Base-by-base conservation (phyloP, 2,113 vertebrate genomes). In the Tapirus terrestris region DNA sequence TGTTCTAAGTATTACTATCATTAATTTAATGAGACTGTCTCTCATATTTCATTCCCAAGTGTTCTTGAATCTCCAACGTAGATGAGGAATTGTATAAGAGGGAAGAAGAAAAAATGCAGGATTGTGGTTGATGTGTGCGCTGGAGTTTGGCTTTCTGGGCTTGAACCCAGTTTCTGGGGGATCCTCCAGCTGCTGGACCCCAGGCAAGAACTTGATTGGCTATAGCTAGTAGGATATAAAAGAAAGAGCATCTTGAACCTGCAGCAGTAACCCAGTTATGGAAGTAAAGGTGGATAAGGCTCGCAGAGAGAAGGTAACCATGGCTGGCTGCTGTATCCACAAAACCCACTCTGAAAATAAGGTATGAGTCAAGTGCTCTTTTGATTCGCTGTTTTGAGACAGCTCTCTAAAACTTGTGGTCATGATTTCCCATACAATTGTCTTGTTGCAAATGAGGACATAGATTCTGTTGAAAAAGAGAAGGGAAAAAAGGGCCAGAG, bases 321-420 rank as follows among this genome's bases (percentile, higher is more conserved):
- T 63, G 67, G 21, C 29, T 29, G 14, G 43, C 79, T 51, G 68
- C 79, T 95, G 1, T 16, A 14, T 72, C 68, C 65, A 45, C 25
- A 81, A 51, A 94, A 65, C 31, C 21, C 12, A 1, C 72, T 92
- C 76, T 91, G 51, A 84, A 91, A 94, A 91, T 88, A 91, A 97
- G 39, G n/a, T 36, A 48, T 53, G 72, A 89, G 76, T 96, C 79
- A 73, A n/a, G n/a, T 8, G 81, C 81, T 58, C 33, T 27, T 29
- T 70, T 95, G 94, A 93, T 43, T 89, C 43, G 56, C 51, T 82
- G 70, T 86, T 84, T 91, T 39, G 82, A 87, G 73, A 82, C 8
- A 63, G 36, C 60, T 81, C n/a, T 85, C 45, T 82, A 76, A 94
- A 95, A 96, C 39, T 85, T 43, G 36, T 0, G 29, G 51, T 76